Percentiles rank a stretch among this genome's conserved stretches.
phyloP scores from a whole-genome alignment of 2,888 invertebrate genomes.

The Amphipoea lucens region DNA sequence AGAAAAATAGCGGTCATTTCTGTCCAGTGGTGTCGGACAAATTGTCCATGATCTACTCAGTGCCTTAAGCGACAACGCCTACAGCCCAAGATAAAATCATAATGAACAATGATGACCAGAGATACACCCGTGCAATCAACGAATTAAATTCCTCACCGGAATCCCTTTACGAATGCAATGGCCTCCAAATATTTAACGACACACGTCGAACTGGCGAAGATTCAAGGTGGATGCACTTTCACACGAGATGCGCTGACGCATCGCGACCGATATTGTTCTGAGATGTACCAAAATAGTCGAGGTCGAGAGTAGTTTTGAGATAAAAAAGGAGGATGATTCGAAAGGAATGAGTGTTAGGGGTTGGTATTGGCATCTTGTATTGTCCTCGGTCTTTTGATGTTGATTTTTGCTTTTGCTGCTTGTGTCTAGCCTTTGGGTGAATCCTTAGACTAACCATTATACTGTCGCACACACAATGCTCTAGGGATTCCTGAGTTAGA shows the following conservation, averaged over 20 bases:
- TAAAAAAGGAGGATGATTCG: not conserved
- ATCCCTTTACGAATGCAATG: constrained; percentile 14
- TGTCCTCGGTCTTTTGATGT: not conserved
- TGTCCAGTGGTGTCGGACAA: too few relatives aligned
- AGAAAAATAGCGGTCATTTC: not conserved
- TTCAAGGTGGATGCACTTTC: constrained; percentile 68
- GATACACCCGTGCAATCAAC: not conserved
- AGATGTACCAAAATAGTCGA: constrained; percentile 37
- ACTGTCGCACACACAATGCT: not conserved
- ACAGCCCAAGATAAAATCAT: constrained; percentile 8
- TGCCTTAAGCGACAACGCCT: not conserved
- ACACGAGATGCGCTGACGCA: constrained; percentile 49
- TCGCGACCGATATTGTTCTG: constrained; percentile 41
- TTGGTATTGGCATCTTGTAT: not conserved
- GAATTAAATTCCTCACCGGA: constrained; percentile 28
- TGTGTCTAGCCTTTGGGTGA: too few relatives aligned
- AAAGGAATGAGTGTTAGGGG: not conserved
- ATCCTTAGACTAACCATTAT: not conserved
- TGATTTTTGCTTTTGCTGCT: not conserved
- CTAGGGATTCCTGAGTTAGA: not conserved
- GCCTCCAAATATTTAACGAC: constrained; percentile 33
- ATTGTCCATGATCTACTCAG: not conserved
- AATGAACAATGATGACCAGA: not conserved
- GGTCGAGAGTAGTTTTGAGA: constrained; percentile 13
- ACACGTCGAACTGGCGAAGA: constrained; percentile 61